Percentiles rank a stretch among this genome's conserved stretches.
Conservation (phyloP, 2,797 vertebrate genomes). For the Hypotaenidia okinawae region DNA sequence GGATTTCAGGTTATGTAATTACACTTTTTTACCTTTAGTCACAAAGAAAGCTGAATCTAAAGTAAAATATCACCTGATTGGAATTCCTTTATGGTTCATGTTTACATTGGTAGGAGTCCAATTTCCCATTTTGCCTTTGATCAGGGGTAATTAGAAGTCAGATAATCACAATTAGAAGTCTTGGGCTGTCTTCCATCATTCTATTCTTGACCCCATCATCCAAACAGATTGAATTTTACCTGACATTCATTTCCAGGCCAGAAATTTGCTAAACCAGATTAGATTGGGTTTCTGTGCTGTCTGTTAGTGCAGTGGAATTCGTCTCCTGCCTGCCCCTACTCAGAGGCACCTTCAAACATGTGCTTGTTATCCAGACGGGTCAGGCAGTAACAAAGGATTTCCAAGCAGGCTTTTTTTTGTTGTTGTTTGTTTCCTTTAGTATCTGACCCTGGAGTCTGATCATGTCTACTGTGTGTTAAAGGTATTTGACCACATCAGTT, state of each 20-base stretch:
- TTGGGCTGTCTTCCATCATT: constrained; percentile 71
- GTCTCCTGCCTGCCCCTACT: constrained; percentile 61
- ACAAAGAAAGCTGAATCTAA: constrained; percentile 46
- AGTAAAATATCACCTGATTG: constrained; percentile 66
- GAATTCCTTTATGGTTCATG: constrained; percentile 69
- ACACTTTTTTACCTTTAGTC: constrained; percentile 56
- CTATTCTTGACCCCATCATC: constrained; percentile 69
- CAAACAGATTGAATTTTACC: constrained; percentile 72
- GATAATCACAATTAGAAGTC: constrained; percentile 73
- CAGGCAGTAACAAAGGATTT: constrained; percentile 52
- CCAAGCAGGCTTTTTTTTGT: constrained; percentile 30
- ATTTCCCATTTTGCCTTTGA: constrained; percentile 77
- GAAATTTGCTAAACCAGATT: constrained; percentile 72
- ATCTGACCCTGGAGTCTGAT: constrained; percentile 29
- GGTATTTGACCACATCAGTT: constrained; percentile 49
- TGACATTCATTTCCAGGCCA: constrained; percentile 75
- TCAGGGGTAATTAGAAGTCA: constrained; percentile 75
- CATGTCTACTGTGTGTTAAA: constrained; percentile 28
- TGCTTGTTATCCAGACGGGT: constrained; percentile 41
- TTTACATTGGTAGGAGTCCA: constrained; percentile 69
- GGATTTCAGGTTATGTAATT: constrained; percentile 57
- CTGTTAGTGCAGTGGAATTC: constrained; percentile 56
- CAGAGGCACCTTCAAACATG: constrained; percentile 61
- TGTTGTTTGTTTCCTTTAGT: constrained; percentile 54
- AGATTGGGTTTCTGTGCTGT: constrained; percentile 70